Conservation (phyloP, 2,113 vertebrate genomes). For the Dasypus novemcinctus region DNA sequence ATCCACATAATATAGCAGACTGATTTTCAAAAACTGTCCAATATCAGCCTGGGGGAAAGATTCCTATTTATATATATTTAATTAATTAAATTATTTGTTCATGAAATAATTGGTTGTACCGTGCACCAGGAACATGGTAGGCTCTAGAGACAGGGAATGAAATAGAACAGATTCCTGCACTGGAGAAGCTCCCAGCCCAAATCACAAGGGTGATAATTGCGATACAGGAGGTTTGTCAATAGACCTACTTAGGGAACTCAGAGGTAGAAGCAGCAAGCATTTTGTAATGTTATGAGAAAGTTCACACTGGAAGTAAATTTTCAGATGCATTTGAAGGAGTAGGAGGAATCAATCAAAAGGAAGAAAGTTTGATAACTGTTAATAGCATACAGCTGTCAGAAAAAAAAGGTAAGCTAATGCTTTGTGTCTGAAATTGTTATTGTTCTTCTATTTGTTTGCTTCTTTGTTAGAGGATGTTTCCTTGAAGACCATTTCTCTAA, state of each 20-base stretch:
- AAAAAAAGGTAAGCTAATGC: not conserved
- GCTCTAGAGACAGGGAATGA: not conserved
- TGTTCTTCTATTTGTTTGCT: not conserved
- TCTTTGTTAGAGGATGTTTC: not conserved
- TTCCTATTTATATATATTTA: not conserved
- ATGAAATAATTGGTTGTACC: not conserved
- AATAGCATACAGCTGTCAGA: not conserved
- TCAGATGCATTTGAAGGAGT: not conserved
- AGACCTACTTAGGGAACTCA: not conserved
- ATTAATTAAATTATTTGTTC: constrained; percentile 5
- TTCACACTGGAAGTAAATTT: constrained; percentile 13
- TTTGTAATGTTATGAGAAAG: constrained; percentile 7
- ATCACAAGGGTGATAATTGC: not conserved
- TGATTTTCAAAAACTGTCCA: constrained; percentile 31
- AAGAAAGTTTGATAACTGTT: not conserved
- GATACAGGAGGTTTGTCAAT: constrained; percentile 1
- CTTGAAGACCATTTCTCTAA: not conserved
- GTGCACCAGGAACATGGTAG: not conserved
- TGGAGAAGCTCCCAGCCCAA: not conserved
- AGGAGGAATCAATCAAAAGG: not conserved
- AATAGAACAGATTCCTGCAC: not conserved
- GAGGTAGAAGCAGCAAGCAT: not conserved
- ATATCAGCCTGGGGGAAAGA: not conserved
- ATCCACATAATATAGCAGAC: not conserved
- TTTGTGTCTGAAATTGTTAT: not conserved